phyloP scores from a whole-genome alignment of 2,888 invertebrate species.

The Baccha elongata region DNA sequence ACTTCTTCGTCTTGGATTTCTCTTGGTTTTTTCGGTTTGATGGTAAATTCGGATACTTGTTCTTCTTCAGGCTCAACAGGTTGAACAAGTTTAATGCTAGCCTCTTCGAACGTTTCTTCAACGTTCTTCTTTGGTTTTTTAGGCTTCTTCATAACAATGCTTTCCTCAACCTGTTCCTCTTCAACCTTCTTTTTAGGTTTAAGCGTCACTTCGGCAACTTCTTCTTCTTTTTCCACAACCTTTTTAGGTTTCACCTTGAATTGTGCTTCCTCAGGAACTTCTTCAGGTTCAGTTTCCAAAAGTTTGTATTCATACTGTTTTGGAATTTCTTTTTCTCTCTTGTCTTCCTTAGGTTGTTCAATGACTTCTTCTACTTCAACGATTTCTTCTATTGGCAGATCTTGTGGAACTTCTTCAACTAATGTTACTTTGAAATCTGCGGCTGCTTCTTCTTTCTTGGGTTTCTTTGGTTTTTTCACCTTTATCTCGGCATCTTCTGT shows the following conservation, averaged over 20 bases:
- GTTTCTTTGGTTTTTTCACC: constrained; percentile 77
- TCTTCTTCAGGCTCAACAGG: constrained; percentile 79
- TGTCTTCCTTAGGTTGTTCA: constrained; percentile 76
- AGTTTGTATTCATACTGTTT: constrained; percentile 51
- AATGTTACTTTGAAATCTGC: constrained; percentile 77
- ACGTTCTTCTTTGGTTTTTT: constrained; percentile 77
- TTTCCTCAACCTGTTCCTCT: constrained; percentile 77
- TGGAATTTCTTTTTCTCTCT: constrained; percentile 66
- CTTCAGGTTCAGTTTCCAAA: constrained; percentile 65
- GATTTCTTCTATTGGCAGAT: constrained; percentile 59
- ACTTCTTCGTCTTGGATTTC: constrained; percentile 79
- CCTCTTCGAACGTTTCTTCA: constrained; percentile 77
- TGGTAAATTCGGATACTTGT: constrained; percentile 80
- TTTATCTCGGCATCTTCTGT: constrained; percentile 64
- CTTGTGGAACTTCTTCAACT: constrained; percentile 63
- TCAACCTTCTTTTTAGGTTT: constrained; percentile 75
- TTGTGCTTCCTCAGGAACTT: constrained; percentile 77
- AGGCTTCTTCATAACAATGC: constrained; percentile 77
- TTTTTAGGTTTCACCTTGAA: constrained; percentile 77
- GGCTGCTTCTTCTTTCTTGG: constrained; percentile 77
- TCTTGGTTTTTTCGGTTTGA: constrained; percentile 79
- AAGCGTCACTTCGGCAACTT: constrained; percentile 71
- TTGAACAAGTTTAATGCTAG: constrained; percentile 78
- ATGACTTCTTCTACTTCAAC: constrained; percentile 74
- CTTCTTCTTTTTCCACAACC: constrained; percentile 64